Conservation (phyloP, 2,113 vertebrate genomes). For the Nerophis lumbriciformis region DNA sequence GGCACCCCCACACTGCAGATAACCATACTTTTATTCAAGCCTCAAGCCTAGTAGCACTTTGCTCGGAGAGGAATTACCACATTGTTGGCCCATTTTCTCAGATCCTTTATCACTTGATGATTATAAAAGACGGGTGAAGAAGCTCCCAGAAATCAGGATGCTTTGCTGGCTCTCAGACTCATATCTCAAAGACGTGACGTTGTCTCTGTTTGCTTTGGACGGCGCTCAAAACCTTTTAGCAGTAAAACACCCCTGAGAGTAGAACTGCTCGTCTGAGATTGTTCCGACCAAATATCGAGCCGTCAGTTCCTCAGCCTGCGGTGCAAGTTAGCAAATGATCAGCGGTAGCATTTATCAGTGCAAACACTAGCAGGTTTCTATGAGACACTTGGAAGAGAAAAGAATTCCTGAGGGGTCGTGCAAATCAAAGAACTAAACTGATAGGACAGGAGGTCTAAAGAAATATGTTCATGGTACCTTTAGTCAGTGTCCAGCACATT, state of each 20-base stretch:
- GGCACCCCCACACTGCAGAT: no score
- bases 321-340: slow-evolving; percentile 12
- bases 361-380: slow-evolving; percentile 17
- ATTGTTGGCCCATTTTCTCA: not conserved
- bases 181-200: slow-evolving; percentile 19
- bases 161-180: slow-evolving; percentile 22
- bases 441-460: slow-evolving; percentile 2
- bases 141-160: slow-evolving; percentile 6
- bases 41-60: not conserved
- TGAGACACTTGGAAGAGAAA: slow-evolving; percentile 22
- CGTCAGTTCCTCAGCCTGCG: slow-evolving; percentile 9
- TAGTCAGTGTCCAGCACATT: no score
- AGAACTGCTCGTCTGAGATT: slow-evolving; percentile 14
- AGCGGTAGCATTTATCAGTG: slow-evolving; percentile 16
- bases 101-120: not conserved
- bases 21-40: not conserved
- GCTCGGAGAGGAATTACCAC: not conserved
- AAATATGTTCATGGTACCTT: no score
- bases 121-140: slow-evolving; percentile 4
- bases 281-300: slow-evolving; percentile 11
- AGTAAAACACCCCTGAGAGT: slow-evolving; percentile 22
- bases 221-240: slow-evolving; percentile 21
- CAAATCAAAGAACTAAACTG: slow-evolving; percentile 38
- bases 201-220: slow-evolving; percentile 34
- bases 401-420: slow-evolving; percentile 36